Conservation (phyloP, 2,797 vertebrate genomes). For the Eutrigla gurnardus region DNA sequence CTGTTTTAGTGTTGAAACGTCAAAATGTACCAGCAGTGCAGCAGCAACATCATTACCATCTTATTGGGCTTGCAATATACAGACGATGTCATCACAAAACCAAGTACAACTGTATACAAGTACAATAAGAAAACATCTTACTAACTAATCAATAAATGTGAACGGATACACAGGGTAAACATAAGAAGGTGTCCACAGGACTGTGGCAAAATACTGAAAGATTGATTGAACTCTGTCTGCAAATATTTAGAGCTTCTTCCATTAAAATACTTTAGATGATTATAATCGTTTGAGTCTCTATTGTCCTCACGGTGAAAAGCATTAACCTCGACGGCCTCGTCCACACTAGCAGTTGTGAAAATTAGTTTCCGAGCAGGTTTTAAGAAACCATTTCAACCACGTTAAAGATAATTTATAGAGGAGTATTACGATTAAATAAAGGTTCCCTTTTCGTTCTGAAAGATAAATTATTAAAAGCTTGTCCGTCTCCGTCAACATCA, state of each 20-base stretch:
- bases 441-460: slow-evolving; percentile 18
- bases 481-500: slow-evolving; percentile 23
- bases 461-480: slow-evolving; percentile 31
- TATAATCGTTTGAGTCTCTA: slow-evolving; percentile 58
- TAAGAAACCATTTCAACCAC: slow-evolving; percentile 23
- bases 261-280: slow-evolving; percentile 65
- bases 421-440: slow-evolving; percentile 36
- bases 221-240: slow-evolving; percentile 69
- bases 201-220: slow-evolving; percentile 86
- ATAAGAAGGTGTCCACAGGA: slow-evolving; percentile 88
- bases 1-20: slow-evolving; percentile 85
- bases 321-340: slow-evolving; percentile 52
- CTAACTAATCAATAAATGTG: slow-evolving; percentile 90
- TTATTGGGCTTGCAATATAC: slow-evolving; percentile 89
- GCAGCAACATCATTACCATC: slow-evolving; percentile 93
- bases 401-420: slow-evolving; percentile 31
- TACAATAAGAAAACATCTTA: slow-evolving; percentile 90
- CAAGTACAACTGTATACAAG: slow-evolving; percentile 86
- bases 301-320: slow-evolving; percentile 50
- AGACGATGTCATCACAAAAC: slow-evolving; percentile 90
- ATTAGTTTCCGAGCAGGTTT: slow-evolving; percentile 21
- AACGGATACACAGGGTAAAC: slow-evolving; percentile 91
- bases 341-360: slow-evolving; percentile 48
- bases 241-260: slow-evolving; percentile 62
- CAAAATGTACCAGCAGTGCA: slow-evolving; percentile 91